Evolutionary conservation across 2,113 vertebrate species (phyloP).

Genomic region (Dryoscopus gambensis): DNA sequence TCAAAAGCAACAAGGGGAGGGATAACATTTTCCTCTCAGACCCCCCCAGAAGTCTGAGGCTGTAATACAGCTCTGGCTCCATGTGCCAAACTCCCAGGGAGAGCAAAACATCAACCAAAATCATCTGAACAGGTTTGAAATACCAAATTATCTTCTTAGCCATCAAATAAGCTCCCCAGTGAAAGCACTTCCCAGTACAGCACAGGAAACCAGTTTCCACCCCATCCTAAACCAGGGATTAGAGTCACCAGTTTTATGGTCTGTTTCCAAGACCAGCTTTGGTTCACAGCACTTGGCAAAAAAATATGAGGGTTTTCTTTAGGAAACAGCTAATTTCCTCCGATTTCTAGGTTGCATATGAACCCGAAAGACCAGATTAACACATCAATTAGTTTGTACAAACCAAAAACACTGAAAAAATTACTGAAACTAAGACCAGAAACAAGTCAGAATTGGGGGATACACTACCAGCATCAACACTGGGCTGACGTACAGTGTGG

Average conservation of each 20-base stretch:
- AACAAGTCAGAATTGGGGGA: neutral
- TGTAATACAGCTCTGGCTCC: neutral
- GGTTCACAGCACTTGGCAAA: neutral
- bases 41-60: neutral
- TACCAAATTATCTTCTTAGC: neutral
- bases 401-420: neutral
- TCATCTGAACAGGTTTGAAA: neutral
- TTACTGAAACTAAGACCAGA: neutral
- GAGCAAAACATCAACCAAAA: neutral
- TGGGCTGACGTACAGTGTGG: neutral
- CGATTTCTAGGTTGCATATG: neutral
- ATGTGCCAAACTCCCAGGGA: neutral
- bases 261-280: neutral
- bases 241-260: neutral
- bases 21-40: neutral
- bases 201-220: slow-evolving; percentile 12
- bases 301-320: neutral
- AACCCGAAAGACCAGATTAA: neutral
- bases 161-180: neutral
- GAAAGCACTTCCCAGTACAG: neutral
- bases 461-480: accelerated
- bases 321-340: neutral
- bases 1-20: neutral
- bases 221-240: neutral
- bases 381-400: neutral